Evolutionary conservation across 2,113 vertebrate genomes (phyloP).

Genomic region (Ptyas mucosa): DNA sequence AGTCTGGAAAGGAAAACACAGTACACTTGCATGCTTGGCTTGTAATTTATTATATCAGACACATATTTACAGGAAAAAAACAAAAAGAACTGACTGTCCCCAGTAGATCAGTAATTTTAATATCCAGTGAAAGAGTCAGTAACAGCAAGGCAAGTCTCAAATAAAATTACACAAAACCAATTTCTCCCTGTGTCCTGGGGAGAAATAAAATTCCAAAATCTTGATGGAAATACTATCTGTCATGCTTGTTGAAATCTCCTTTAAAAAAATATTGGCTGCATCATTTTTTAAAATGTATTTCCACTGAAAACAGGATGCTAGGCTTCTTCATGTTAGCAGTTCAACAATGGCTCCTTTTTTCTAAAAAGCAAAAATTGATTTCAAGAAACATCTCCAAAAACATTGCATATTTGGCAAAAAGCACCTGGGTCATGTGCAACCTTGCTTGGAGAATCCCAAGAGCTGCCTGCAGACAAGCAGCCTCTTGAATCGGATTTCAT

Average conservation of each 20-base stretch:
- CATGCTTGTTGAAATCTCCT: neutral
- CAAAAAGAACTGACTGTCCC: neutral
- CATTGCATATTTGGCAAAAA: neutral
- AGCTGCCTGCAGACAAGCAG: constrained; percentile 41
- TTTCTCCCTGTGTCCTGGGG: neutral
- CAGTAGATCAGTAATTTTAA: neutral
- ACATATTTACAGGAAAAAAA: neutral
- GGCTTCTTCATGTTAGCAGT: neutral
- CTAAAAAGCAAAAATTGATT: accelerated
- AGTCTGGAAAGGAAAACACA: neutral
- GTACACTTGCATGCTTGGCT: neutral
- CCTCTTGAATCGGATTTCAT: constrained; percentile 60
- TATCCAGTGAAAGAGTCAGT: neutral
- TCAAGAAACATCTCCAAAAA: neutral
- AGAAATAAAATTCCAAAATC: neutral
- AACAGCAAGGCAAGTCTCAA: neutral
- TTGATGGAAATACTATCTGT: neutral
- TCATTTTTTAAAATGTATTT: neutral
- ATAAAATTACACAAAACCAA: neutral
- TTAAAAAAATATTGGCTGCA: neutral
- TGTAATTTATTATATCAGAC: neutral
- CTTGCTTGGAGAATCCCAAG: neutral
- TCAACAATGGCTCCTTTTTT: neutral
- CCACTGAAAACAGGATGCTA: neutral
- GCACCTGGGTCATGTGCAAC: neutral